A percentile compares a stretch with the other conserved stretches of the same genome.
Conservation (phyloP, 1,140 invertebrate genomes). For the Thaumatotibia leucotreta region DNA sequence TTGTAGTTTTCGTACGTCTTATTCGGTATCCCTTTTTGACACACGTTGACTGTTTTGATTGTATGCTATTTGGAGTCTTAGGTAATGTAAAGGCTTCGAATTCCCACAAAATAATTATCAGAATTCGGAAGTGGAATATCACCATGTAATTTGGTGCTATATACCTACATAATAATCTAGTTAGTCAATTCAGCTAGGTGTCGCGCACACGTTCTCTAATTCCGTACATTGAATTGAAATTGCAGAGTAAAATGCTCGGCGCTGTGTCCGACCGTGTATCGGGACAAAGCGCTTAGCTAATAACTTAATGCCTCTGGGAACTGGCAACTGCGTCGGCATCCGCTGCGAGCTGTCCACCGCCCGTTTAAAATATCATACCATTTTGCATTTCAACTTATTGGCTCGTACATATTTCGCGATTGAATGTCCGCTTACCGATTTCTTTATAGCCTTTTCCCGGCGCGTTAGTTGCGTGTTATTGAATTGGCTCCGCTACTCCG, state of each 20-base stretch:
- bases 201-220: conserved; percentile 53
- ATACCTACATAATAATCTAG: neutral
- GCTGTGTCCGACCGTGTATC: conserved; percentile 49
- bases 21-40: no score
- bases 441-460: conserved; percentile 31
- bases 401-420: conserved; percentile 20
- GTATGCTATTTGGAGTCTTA: no score
- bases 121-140: no score
- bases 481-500: conserved; percentile 37
- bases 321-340: conserved; percentile 42
- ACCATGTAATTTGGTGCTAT: conserved; percentile 27
- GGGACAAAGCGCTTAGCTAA: conserved; percentile 60
- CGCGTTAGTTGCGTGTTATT: conserved; percentile 31
- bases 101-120: no score
- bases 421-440: conserved; percentile 28
- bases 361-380: conserved; percentile 36
- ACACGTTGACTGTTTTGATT: no score
- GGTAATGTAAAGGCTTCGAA: no score
- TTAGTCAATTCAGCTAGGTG: conserved; percentile 14
- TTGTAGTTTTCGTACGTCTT: no score
- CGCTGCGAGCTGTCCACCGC: conserved; percentile 34
- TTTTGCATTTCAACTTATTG: conserved; percentile 14
- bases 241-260: conserved; percentile 62
- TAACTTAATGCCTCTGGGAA: conserved; percentile 72
- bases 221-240: conserved; percentile 73